These are phyloP conservation scores for Rana temporaria DNA, from an alignment of 2,113 vertebrate species.

Conservation along the genomic window DNA sequence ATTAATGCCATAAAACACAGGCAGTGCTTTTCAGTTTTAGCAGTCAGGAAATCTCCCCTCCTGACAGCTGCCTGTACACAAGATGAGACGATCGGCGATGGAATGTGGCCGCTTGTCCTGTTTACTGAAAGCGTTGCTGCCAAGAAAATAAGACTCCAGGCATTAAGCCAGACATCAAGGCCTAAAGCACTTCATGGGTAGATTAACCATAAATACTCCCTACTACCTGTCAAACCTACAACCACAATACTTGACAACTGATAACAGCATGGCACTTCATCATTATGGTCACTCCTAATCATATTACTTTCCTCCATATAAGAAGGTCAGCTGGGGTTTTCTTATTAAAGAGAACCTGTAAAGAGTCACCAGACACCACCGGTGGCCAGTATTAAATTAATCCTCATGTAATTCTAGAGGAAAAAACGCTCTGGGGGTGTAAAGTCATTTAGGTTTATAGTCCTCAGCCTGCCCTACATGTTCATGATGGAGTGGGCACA, in stretches of 20 bases:
- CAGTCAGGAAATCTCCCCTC: conserved; percentile 25
- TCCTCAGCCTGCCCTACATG: no score
- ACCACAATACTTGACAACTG: not conserved
- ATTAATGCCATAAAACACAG: not conserved
- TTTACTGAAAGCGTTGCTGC: conserved; percentile 43
- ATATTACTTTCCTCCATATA: no score
- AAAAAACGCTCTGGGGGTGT: no score
- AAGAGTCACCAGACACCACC: no score
- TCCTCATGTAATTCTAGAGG: no score
- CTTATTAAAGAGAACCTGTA: no score
- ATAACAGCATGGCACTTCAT: not conserved
- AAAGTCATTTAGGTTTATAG: no score
- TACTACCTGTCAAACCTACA: conserved; percentile 21
- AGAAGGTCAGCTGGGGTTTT: no score
- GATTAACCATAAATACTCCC: conserved; percentile 50
- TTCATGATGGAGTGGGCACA: no score
- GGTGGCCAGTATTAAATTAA: no score
- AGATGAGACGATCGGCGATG: conserved; percentile 18
- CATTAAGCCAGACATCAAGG: conserved; percentile 41
- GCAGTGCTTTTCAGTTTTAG: not conserved
- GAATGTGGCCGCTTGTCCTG: conserved; percentile 10
- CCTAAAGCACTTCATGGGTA: conserved; percentile 42
- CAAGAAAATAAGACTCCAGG: conserved; percentile 49
- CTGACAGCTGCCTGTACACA: conserved; percentile 16
- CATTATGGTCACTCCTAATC: not conserved